phyloP scores from a whole-genome alignment of 2,113 vertebrate species.

The Pelobates fuscus region DNA sequence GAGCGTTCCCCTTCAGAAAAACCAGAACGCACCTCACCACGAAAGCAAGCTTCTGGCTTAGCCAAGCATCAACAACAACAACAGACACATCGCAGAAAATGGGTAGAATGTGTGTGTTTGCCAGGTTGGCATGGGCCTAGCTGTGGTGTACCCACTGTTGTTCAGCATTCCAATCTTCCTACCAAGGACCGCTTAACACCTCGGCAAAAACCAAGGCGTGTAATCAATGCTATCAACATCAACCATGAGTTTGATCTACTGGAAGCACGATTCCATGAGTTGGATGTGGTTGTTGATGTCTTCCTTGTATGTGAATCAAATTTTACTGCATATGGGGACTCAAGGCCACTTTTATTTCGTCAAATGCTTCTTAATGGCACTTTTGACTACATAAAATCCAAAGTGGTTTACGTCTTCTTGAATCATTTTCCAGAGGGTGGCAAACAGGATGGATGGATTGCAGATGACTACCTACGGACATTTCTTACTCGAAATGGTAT shows the following conservation, averaged over 20 bases:
- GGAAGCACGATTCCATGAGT: slow-evolving; percentile 89
- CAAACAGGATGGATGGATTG: slow-evolving; percentile 96
- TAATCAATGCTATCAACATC: slow-evolving; percentile 95
- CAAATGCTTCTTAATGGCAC: slow-evolving; percentile 88
- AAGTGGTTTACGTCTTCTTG: slow-evolving; percentile 94
- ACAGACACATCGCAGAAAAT: slow-evolving; percentile 73
- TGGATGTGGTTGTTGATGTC: slow-evolving; percentile 85
- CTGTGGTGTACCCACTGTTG: slow-evolving; percentile 95
- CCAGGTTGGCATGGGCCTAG: slow-evolving; percentile 96
- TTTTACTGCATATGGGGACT: slow-evolving; percentile 94
- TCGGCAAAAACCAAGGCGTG: slow-evolving; percentile 77
- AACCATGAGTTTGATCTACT: slow-evolving; percentile 98
- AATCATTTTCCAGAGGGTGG: slow-evolving; percentile 93
- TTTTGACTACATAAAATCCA: slow-evolving; percentile 89
- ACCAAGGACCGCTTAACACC: slow-evolving; percentile 93
- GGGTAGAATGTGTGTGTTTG: slow-evolving; percentile 92
- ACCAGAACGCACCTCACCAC: neutral
- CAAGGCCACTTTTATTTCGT: slow-evolving; percentile 85
- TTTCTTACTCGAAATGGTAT: slow-evolving; percentile 88
- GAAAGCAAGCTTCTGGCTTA: neutral
- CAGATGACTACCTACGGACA: slow-evolving; percentile 94
- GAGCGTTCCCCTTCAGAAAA: slow-evolving; percentile 67
- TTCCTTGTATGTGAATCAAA: slow-evolving; percentile 96
- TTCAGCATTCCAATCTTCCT: slow-evolving; percentile 95
- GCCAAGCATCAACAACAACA: neutral